Evolutionary conservation across 2,797 vertebrate species (phyloP).

Genomic region (Nannoperca obscura): DNA sequence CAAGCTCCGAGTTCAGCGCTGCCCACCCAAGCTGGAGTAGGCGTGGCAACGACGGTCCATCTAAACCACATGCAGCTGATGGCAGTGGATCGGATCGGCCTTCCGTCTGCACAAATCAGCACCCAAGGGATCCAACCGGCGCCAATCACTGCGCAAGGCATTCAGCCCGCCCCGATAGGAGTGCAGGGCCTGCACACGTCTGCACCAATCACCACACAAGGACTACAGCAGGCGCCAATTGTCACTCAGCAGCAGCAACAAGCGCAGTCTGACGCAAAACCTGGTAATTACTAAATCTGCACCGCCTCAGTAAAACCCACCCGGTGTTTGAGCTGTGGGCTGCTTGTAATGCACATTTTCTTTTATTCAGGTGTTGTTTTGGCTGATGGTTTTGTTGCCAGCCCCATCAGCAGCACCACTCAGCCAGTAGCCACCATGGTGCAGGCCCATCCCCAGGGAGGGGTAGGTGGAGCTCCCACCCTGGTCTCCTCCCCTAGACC

Average conservation of each 20-base stretch:
- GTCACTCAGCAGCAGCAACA: slow-evolving; percentile 88
- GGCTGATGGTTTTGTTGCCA: slow-evolving; percentile 94
- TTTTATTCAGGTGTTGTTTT: slow-evolving; percentile 88
- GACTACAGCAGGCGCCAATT: slow-evolving; percentile 90
- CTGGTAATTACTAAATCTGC: slow-evolving; percentile 81
- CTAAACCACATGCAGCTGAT: slow-evolving; percentile 99
- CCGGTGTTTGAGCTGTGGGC: background rate
- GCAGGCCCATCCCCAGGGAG: slow-evolving; percentile 93
- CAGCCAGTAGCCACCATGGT: slow-evolving; percentile 93
- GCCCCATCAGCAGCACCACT: slow-evolving; percentile 91
- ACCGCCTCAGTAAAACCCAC: background rate
- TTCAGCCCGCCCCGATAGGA: slow-evolving; percentile 92
- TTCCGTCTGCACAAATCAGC: slow-evolving; percentile 93
- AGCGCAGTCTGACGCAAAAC: slow-evolving; percentile 89
- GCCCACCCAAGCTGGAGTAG: slow-evolving; percentile 92
- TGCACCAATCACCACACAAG: slow-evolving; percentile 89
- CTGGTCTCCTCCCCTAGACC: slow-evolving; percentile 95
- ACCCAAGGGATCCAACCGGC: slow-evolving; percentile 94
- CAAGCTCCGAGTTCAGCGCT: slow-evolving; percentile 95
- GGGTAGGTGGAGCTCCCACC: slow-evolving; percentile 87
- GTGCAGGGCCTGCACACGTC: slow-evolving; percentile 93
- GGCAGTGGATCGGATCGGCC: slow-evolving; percentile 96
- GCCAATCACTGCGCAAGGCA: slow-evolving; percentile 90
- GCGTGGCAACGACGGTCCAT: slow-evolving; percentile 96
- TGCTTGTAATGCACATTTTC: slow-evolving; percentile 19